These are phyloP conservation scores for Allacma fusca DNA, from an alignment of 2,888 invertebrate genomes.

Conservation along the genomic window DNA sequence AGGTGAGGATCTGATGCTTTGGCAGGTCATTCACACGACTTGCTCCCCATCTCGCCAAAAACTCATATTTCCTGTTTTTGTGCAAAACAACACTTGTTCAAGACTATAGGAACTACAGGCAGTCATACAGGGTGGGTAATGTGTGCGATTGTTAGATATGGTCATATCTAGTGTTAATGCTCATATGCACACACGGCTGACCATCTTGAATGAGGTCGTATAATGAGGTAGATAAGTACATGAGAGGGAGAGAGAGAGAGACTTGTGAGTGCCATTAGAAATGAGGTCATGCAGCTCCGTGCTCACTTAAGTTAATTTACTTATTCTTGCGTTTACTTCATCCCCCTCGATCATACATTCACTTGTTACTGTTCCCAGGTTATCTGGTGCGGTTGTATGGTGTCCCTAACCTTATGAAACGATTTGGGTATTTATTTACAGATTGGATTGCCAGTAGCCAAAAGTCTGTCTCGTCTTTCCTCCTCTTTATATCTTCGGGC, in stretches of 20 bases:
- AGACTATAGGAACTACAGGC: neutral
- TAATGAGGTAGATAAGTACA: neutral
- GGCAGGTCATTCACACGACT: conserved; percentile 40
- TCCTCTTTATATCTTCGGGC: conserved; percentile 58
- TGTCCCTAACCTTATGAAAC: too few relatives aligned
- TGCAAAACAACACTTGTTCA: conserved; percentile 6
- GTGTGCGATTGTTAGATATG: neutral
- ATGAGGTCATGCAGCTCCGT: neutral
- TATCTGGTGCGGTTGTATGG: too few relatives aligned
- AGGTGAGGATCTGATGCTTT: conserved; percentile 18
- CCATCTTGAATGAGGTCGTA: conserved; percentile 44
- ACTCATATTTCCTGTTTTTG: conserved; percentile 41
- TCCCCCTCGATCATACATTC: neutral
- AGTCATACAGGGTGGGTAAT: neutral
- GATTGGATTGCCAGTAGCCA: conserved; percentile 61
- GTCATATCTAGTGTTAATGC: neutral
- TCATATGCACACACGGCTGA: conserved; percentile 33
- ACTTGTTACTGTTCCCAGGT: too few relatives aligned
- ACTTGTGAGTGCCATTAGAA: neutral
- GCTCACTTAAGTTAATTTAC: neutral
- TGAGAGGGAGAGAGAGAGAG: conserved; percentile 24
- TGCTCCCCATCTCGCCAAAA: neutral
- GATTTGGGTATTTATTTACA: conserved; percentile 37
- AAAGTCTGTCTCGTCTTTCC: conserved; percentile 58
- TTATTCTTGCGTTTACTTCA: neutral